Evolutionary conservation across 2,113 vertebrate genomes (phyloP).

Genomic region (Entomyzon cyanotis): DNA sequence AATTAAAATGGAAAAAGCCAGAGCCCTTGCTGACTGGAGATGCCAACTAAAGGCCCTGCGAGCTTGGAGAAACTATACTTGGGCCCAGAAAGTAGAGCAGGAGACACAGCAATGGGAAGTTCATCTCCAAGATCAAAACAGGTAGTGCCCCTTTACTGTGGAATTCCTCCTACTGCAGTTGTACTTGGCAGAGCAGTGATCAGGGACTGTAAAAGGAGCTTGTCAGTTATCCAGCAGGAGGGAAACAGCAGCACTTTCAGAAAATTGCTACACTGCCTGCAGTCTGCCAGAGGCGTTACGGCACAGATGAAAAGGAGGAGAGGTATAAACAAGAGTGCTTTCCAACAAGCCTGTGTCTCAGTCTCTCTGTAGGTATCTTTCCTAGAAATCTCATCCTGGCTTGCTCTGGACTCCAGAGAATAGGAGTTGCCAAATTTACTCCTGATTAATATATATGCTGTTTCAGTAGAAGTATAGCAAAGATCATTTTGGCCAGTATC

Average conservation of each 20-base stretch:
- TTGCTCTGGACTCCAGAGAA: background rate
- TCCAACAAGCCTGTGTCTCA: background rate
- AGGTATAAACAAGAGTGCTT: background rate
- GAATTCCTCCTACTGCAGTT: background rate
- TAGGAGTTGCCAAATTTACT: background rate
- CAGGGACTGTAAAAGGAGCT: background rate
- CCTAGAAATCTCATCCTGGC: background rate
- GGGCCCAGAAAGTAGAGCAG: constrained; percentile 74
- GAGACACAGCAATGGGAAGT: constrained; percentile 78
- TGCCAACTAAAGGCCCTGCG: constrained; percentile 81
- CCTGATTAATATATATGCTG: background rate
- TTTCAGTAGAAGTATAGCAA: background rate
- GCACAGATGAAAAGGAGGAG: background rate
- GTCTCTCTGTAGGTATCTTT: background rate
- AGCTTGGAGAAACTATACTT: constrained; percentile 84
- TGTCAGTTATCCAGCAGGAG: background rate
- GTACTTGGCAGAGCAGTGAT: background rate
- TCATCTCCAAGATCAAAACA: constrained; percentile 83
- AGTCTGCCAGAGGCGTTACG: background rate
- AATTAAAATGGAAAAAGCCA: constrained; percentile 86
- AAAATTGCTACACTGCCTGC: background rate
- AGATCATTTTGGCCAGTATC: background rate
- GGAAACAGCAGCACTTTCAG: background rate
- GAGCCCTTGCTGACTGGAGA: constrained; percentile 87
- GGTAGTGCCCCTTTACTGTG: constrained; percentile 64